A percentile compares a stretch with the other conserved stretches of the same genome.
These are phyloP conservation scores for Halictus ligatus DNA, from an alignment of 2,888 invertebrate genomes.

Conservation along the genomic window DNA sequence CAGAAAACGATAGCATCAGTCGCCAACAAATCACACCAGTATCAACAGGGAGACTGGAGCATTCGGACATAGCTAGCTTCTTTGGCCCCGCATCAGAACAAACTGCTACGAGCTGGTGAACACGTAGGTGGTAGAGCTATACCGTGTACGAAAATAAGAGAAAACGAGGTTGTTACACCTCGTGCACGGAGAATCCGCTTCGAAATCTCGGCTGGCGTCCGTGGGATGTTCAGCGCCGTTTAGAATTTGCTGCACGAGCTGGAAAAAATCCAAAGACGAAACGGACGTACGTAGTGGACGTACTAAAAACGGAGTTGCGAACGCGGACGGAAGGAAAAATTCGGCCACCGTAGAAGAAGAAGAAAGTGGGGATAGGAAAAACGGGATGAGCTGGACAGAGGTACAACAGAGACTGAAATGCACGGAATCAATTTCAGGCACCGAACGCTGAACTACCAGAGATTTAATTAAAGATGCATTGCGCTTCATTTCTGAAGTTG, in stretches of 20 bases:
- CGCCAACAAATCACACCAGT: background rate
- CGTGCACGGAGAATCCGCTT: constrained; percentile 65
- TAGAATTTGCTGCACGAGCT: constrained; percentile 57
- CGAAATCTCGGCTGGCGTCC: constrained; percentile 57
- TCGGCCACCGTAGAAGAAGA: background rate
- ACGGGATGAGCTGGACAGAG: background rate
- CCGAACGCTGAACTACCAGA: constrained; percentile 62
- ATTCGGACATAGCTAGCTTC: constrained; percentile 27
- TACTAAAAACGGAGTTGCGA: background rate
- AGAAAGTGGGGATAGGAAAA: background rate
- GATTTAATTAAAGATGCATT: constrained; percentile 81
- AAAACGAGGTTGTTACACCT: constrained; percentile 70
- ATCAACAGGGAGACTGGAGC: constrained; percentile 27
- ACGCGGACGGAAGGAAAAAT: background rate
- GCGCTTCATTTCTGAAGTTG: constrained; percentile 72
- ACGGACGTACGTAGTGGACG: constrained; percentile 26
- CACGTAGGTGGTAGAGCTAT: constrained; percentile 59
- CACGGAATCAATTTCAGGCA: constrained; percentile 74
- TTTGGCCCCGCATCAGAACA: constrained; percentile 50
- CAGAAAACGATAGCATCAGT: background rate
- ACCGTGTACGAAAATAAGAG: constrained; percentile 64
- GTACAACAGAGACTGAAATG: constrained; percentile 70
- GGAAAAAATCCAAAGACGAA: constrained; percentile 59
- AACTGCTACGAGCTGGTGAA: constrained; percentile 63
- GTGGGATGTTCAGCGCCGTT: constrained; percentile 24